phyloP scores from a whole-genome alignment of 1,140 invertebrate genomes.

The Ips typographus region DNA sequence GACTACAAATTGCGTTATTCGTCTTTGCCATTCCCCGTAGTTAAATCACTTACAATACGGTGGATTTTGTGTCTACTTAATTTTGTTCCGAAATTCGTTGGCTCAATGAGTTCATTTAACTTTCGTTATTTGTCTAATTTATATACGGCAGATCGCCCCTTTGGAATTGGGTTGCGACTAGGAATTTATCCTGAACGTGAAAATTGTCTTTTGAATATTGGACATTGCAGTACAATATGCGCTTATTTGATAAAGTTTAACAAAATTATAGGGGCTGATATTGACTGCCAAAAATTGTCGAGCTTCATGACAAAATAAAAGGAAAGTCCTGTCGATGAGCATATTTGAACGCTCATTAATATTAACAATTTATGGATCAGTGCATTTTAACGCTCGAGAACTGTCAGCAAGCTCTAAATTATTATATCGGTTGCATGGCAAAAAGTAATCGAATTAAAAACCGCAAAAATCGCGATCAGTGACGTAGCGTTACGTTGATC shows the following conservation, averaged over 20 bases:
- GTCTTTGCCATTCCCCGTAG: conserved; percentile 49
- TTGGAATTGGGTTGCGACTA: conserved; percentile 4
- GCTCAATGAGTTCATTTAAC: conserved; percentile 26
- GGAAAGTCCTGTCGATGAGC: background rate
- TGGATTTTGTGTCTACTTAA: conserved; percentile 34
- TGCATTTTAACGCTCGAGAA: no score
- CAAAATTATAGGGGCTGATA: no score
- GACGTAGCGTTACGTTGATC: conserved; percentile 20
- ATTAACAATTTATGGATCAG: background rate
- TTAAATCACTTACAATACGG: conserved; percentile 46
- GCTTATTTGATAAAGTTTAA: no score
- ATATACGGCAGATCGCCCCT: background rate
- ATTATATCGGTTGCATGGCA: background rate
- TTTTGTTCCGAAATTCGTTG: conserved; percentile 23
- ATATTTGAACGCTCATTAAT: background rate
- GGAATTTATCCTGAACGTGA: background rate
- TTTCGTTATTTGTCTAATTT: conserved; percentile 24
- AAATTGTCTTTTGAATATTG: no score
- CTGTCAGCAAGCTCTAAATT: background rate
- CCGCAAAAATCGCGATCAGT: conserved; percentile 19
- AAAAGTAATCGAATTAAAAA: conserved; percentile 24
- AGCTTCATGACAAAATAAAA: conserved; percentile 2
- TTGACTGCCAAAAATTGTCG: background rate
- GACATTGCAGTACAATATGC: no score
- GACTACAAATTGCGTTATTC: conserved; percentile 52